Evolutionary conservation across 2,888 invertebrate genomes (phyloP), one percentile per base, ranked within the genome.

Genomic region (Xiphydria camelus): DNA sequence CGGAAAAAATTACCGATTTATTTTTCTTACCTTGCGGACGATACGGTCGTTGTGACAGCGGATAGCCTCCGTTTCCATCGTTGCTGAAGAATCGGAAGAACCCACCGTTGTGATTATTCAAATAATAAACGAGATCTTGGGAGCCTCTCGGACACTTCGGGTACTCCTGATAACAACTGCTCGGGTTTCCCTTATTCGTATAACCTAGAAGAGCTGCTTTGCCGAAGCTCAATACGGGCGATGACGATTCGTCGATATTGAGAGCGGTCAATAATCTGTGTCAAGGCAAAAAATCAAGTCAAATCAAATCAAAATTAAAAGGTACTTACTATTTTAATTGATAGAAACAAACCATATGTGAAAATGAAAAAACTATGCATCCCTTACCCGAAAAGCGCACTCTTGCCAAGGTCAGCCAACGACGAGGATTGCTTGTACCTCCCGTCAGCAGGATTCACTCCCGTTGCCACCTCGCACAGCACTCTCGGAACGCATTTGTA

Each of bases 51-150:
- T 18, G 34, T n/a, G 10, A 19, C 15, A 18, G 15, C 10, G 34
- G 10, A 19, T 34, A 18, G 9, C 12, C 12, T 4, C 15, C 9
- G 19, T 17, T 34, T 6, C 9, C 34, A 4, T 1, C 10, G 9
- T 47, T 57, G 15, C 48, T 85, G 66, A 91, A 91, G 68, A 88
- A 89, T 49, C 88, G 80, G 68, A 91, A 91, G 75, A 91, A 89
- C 1, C 91, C 91, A 26, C 91, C 91, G 44, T 90, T 89, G 66
- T 91, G 85, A 73, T 90, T 91, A 76, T 91, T 91, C 38, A 91
- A 77, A 69, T 91, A 91, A 68, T 86, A 79, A 23, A 91, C 81
- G 6, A 91, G 80, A 56, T 84, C 82, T 54, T 86, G 85, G 20
- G 88, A 81, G 67, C 88, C 85, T 35, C 80, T 81, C 0, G 91